phyloP scores from a whole-genome alignment of 1,140 invertebrate genomes.

The Camponotus vicinus region DNA sequence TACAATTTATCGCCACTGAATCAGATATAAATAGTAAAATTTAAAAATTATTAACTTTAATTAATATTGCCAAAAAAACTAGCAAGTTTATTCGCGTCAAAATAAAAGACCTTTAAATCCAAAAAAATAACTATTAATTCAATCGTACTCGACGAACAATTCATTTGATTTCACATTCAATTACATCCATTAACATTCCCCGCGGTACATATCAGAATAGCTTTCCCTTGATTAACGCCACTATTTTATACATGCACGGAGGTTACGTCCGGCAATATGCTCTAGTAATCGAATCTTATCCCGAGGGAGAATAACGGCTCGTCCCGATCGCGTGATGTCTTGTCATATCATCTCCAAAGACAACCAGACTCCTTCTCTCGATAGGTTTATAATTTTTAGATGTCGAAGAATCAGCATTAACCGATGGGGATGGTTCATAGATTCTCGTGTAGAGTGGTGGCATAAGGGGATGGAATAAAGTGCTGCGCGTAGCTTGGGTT shows the following conservation, averaged over 20 bases:
- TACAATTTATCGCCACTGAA: background rate
- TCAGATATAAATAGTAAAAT: background rate
- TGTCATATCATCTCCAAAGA: background rate
- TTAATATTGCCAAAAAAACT: background rate
- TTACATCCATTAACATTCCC: background rate
- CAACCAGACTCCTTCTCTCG: background rate
- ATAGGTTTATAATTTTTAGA: conserved; percentile 41
- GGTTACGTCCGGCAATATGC: background rate
- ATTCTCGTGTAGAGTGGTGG: background rate
- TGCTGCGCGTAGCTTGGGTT: conserved; percentile 32
- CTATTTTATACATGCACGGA: conserved; percentile 23
- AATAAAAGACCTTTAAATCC: background rate
- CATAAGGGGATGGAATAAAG: conserved; percentile 33
- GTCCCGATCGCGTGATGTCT: conserved; percentile 44
- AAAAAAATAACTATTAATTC: conserved; percentile 1
- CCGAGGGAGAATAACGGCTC: conserved; percentile 6
- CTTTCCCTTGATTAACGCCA: background rate
- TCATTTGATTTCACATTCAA: background rate
- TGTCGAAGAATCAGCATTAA: conserved; percentile 3
- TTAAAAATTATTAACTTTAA: background rate
- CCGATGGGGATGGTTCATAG: conserved; percentile 16
- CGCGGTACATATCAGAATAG: background rate
- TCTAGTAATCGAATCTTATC: conserved; percentile 53
- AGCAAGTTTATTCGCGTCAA: background rate
- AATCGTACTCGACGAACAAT: background rate